Conservation (phyloP, 2,888 invertebrate genomes). For the Salpingus planirostris region DNA sequence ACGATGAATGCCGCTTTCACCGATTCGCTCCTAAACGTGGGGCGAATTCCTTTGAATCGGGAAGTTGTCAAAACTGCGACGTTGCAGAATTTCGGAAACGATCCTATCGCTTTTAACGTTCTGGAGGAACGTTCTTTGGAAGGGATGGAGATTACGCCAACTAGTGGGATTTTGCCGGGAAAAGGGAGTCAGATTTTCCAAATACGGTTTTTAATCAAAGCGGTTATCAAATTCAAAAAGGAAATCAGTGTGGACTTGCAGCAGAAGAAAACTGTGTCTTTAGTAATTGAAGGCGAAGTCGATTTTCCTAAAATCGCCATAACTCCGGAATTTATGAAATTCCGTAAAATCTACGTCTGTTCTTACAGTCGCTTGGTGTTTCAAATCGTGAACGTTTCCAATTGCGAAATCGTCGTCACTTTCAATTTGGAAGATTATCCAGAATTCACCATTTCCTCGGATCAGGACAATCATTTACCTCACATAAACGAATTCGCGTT, state of each 20-base stretch:
- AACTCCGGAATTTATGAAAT: conserved; percentile 44
- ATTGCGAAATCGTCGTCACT: conserved; percentile 22
- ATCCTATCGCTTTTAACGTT: background rate
- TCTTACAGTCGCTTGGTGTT: conserved; percentile 30
- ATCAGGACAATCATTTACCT: conserved; percentile 13
- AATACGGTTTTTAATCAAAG: conserved; percentile 18
- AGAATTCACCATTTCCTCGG: conserved; percentile 32
- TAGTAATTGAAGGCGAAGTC: conserved; percentile 44
- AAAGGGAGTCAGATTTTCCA: conserved; percentile 22
- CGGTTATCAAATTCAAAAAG: conserved; percentile 15
- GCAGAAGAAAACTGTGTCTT: conserved; percentile 40
- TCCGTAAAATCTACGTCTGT: conserved; percentile 41
- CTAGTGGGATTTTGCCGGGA: conserved; percentile 19
- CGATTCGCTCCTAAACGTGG: conserved; percentile 23
- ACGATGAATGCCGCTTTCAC: conserved; percentile 12
- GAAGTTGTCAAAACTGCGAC: conserved; percentile 16
- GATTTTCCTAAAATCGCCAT: conserved; percentile 46
- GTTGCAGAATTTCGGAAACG: conserved; percentile 18
- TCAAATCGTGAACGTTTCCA: conserved; percentile 30
- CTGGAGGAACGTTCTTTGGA: no score
- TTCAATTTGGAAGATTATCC: conserved; percentile 34
- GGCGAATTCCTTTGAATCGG: conserved; percentile 37
- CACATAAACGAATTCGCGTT: conserved; percentile 19
- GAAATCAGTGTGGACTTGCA: conserved; percentile 17
- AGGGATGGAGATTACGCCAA: conserved; percentile 25